Percentiles rank a stretch among this genome's conserved stretches.
Evolutionary conservation across 2,797 vertebrate genomes (phyloP).

Genomic region (Acomys russatus): DNA sequence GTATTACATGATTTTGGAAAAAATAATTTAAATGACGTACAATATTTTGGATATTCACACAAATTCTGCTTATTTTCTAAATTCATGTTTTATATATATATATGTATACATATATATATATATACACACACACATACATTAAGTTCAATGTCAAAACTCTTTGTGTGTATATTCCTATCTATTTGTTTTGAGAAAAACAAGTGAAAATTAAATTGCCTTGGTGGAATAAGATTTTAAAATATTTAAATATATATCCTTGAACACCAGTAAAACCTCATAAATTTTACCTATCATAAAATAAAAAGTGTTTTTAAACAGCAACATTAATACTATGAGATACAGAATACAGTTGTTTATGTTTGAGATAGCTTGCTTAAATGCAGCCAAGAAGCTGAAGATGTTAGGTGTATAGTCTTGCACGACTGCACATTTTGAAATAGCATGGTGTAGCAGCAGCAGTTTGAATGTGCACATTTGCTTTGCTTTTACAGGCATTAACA

Average conservation of each 20-base stretch:
- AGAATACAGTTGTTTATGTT: slow-evolving; percentile 51
- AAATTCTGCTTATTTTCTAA: not conserved
- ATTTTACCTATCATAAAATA: slow-evolving; percentile 17
- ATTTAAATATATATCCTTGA: slow-evolving; percentile 50
- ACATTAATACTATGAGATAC: slow-evolving; percentile 67
- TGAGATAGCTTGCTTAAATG: slow-evolving; percentile 46
- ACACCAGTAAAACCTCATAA: not conserved
- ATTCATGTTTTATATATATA: not conserved
- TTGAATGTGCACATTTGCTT: slow-evolving; percentile 44
- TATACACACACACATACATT: too few species aligned
- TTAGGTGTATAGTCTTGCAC: slow-evolving; percentile 38
- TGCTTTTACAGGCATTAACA: slow-evolving; percentile 13
- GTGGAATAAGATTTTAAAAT: not conserved
- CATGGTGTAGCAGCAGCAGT: not conserved
- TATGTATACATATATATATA: too few species aligned
- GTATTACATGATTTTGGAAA: not conserved
- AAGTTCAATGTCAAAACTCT: not conserved
- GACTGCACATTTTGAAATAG: not conserved
- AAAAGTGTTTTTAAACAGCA: slow-evolving; percentile 56
- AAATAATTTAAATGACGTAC: not conserved
- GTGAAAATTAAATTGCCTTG: slow-evolving; percentile 28
- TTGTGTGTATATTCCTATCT: not conserved
- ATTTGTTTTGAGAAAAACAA: not conserved
- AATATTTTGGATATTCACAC: not conserved
- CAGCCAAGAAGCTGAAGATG: not conserved